Evolutionary conservation across 2,888 invertebrate species (phyloP).

Genomic region (Bellardia bayeri): DNA sequence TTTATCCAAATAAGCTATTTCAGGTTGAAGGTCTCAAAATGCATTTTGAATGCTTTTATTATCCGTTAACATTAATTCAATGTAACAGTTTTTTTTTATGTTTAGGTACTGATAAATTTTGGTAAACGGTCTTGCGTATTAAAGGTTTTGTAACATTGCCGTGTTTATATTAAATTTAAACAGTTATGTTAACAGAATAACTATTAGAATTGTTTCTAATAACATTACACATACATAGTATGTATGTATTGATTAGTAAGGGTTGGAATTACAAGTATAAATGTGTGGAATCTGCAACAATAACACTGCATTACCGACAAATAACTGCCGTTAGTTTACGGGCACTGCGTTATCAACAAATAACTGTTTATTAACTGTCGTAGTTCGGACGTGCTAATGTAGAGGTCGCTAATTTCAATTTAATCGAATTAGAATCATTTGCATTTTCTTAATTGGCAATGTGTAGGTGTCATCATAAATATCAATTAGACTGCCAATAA

Average conservation of each 20-base stretch:
- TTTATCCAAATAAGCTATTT: too few relatives aligned
- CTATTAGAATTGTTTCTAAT: background rate
- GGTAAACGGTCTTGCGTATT: constrained; percentile 4
- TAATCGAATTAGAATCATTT: constrained; percentile 61
- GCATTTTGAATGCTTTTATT: too few relatives aligned
- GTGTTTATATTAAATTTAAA: background rate
- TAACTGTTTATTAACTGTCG: constrained; percentile 46
- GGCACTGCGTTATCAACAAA: constrained; percentile 52
- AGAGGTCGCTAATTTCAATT: constrained; percentile 69
- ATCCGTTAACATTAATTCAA: too few relatives aligned
- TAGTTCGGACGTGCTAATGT: constrained; percentile 3
- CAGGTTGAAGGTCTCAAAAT: too few relatives aligned
- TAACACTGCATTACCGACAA: constrained; percentile 71
- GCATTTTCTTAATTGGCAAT: constrained; percentile 33
- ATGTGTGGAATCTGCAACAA: background rate
- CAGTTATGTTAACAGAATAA: constrained; percentile 25
- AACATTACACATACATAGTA: background rate
- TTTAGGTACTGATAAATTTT: too few relatives aligned
- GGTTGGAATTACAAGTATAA: constrained; percentile 43
- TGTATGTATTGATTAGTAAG: background rate
- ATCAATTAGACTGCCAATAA: constrained; percentile 29
- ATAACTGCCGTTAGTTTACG: constrained; percentile 53
- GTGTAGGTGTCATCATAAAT: constrained; percentile 38
- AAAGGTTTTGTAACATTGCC: background rate
- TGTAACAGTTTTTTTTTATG: background rate